A percentile compares a stretch with the other conserved stretches of the same genome.
Evolutionary conservation across 2,797 vertebrate species (phyloP).

Genomic region (Dendrocincla tyrannina): DNA sequence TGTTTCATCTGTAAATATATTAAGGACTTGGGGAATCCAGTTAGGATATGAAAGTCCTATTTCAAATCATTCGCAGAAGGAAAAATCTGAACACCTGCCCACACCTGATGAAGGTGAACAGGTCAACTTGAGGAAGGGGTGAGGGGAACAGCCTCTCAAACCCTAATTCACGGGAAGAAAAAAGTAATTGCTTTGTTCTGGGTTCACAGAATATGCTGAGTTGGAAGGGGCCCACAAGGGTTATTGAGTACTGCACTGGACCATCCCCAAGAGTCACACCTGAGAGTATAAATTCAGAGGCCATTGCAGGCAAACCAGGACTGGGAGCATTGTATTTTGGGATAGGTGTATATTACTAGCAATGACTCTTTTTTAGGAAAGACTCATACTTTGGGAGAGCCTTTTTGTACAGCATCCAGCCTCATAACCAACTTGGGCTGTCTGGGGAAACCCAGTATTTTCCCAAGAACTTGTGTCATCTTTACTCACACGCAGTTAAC

Average conservation of each 20-base stretch:
- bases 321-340: rapidly evolving
- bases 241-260: background rate
- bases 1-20: background rate
- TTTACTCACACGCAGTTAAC: background rate
- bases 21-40: background rate
- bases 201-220: background rate
- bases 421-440: background rate
- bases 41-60: background rate
- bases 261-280: background rate
- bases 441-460: background rate
- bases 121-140: background rate
- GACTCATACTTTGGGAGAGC: background rate
- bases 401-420: background rate
- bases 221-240: background rate
- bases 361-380: background rate
- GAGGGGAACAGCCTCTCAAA: background rate
- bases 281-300: background rate
- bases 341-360: background rate
- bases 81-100: background rate
- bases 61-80: background rate
- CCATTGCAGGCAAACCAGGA: background rate
- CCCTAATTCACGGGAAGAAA: background rate
- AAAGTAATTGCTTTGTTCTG: background rate
- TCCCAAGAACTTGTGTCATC: background rate
- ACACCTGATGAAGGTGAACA: background rate